Conservation (phyloP, 2,797 vertebrate species). For the Carapus acus region DNA sequence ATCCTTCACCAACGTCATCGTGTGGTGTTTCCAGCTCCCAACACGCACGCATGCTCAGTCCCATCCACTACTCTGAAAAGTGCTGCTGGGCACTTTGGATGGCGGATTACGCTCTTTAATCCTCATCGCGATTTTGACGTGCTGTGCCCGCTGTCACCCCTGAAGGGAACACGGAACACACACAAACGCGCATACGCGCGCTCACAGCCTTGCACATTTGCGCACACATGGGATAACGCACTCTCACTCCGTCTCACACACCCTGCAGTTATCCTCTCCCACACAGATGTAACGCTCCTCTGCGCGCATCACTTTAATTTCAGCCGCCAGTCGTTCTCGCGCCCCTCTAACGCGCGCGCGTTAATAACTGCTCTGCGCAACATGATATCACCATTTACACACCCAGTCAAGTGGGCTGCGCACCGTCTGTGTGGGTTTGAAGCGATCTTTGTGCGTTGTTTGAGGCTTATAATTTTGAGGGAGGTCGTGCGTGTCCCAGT, state of each 20-base stretch:
- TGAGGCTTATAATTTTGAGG: constrained; percentile 31
- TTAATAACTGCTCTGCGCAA: constrained; percentile 50
- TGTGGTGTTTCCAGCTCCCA: constrained; percentile 39
- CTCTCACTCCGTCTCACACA: background rate
- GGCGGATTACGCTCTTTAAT: constrained; percentile 24
- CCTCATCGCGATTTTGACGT: constrained; percentile 15
- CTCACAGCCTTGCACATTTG: constrained; percentile 3
- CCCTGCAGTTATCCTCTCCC: constrained; percentile 9
- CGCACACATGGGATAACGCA: background rate
- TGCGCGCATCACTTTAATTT: constrained; percentile 32
- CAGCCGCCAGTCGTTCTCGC: constrained; percentile 30
- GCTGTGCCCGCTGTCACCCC: constrained; percentile 14
- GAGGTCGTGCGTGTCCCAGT: constrained; percentile 29
- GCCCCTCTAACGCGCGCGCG: constrained; percentile 43
- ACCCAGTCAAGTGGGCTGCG: constrained; percentile 32
- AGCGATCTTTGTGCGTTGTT: constrained; percentile 14
- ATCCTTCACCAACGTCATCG: constrained; percentile 35
- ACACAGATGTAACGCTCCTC: constrained; percentile 9
- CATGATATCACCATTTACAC: constrained; percentile 44
- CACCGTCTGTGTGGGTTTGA: constrained; percentile 9
- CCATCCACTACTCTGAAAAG: constrained; percentile 14
- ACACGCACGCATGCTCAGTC: constrained; percentile 5
- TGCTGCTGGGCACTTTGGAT: constrained; percentile 25
- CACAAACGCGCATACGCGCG: background rate
- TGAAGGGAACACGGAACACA: background rate